These are phyloP conservation scores for Cinclus cinclus DNA, from an alignment of 2,113 vertebrate species.

Conservation along the genomic window DNA sequence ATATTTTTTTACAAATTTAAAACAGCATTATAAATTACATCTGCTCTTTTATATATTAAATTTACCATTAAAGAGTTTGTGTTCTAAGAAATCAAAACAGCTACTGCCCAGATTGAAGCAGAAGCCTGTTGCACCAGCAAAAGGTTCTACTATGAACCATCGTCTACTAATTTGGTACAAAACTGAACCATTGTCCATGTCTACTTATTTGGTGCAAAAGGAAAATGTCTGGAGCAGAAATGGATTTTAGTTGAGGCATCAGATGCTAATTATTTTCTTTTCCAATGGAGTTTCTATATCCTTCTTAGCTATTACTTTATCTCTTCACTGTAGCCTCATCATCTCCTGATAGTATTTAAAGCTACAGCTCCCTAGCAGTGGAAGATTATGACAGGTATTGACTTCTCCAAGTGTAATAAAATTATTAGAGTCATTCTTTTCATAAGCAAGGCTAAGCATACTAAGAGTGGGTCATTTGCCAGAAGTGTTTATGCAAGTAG, in stretches of 20 bases:
- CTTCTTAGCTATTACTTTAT: neutral
- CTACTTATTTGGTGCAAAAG: too few relatives aligned
- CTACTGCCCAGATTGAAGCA: neutral
- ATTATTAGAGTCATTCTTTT: neutral
- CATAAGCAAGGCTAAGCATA: neutral
- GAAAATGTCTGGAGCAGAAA: neutral
- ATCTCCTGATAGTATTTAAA: neutral
- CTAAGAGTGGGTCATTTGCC: neutral
- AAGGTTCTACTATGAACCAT: neutral
- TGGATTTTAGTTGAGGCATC: neutral
- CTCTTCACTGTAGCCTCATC: neutral
- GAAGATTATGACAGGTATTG: neutral
- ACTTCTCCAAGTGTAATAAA: neutral
- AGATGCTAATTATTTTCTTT: neutral
- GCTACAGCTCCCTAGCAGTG: neutral
- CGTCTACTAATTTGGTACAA: neutral
- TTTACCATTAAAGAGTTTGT: neutral
- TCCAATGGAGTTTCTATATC: neutral
- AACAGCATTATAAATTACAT: neutral
- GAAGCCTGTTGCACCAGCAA: neutral
- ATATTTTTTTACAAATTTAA: neutral
- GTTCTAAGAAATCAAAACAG: neutral
- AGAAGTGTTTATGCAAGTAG: neutral
- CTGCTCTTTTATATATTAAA: neutral
- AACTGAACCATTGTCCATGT: too few relatives aligned